Evolutionary conservation across 1,140 invertebrate species (phyloP).

Genomic region (Lepidostoma basale): DNA sequence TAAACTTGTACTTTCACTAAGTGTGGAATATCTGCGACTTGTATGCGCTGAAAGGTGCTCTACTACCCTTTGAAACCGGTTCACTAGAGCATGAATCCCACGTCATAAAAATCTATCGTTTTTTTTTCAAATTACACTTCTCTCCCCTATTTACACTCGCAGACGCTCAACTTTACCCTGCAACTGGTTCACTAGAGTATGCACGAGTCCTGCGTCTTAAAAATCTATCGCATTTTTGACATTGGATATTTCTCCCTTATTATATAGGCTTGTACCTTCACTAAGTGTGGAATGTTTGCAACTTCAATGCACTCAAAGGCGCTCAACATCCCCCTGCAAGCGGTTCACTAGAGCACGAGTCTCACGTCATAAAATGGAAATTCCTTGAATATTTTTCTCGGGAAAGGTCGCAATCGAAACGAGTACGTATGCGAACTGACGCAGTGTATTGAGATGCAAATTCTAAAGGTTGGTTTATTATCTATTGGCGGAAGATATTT

Average conservation of each 20-base stretch:
- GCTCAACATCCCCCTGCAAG: background rate
- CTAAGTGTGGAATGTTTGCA: background rate
- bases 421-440: background rate
- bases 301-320: slow-evolving; percentile 1
- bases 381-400: too few relatives aligned
- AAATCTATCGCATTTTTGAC: too few relatives aligned
- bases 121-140: too few relatives aligned
- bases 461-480: background rate
- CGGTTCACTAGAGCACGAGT: background rate
- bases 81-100: background rate
- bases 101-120: slow-evolving; percentile 4
- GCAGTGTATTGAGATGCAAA: background rate
- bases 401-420: background rate
- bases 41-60: background rate
- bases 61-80: background rate
- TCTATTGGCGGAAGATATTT: too few relatives aligned
- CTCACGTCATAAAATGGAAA: slow-evolving; percentile 5
- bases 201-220: too few relatives aligned
- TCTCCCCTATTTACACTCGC: too few relatives aligned
- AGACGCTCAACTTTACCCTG: too few relatives aligned
- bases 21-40: background rate
- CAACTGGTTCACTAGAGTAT: too few relatives aligned
- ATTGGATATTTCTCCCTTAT: background rate
- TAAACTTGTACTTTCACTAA: too few relatives aligned
- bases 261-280: too few relatives aligned